Evolutionary conservation across 2,888 invertebrate species (phyloP).

Genomic region (Tubulanus polymorphus): DNA sequence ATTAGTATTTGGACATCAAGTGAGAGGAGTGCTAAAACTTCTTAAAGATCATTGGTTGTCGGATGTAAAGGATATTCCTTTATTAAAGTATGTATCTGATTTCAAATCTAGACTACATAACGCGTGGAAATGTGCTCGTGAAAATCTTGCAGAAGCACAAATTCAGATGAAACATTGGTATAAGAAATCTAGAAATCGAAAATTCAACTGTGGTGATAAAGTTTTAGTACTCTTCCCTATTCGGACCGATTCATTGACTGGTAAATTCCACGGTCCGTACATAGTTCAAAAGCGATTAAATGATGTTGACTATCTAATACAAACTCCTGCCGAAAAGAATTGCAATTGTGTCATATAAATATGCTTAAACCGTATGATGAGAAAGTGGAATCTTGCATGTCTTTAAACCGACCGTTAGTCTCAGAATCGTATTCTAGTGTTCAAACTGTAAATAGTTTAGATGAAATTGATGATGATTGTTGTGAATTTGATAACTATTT

Average conservation of each 20-base stretch:
- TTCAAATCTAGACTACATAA: no score
- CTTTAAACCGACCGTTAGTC: no score
- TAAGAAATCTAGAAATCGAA: background rate
- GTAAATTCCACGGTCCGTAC: background rate
- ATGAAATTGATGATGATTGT: no score
- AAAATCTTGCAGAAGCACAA: background rate
- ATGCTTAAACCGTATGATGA: no score
- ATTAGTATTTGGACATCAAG: slow-evolving; percentile 3
- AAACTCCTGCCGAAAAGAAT: background rate
- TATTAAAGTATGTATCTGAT: no score
- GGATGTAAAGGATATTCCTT: no score
- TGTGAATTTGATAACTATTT: no score
- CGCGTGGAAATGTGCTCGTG: no score
- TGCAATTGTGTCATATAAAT: background rate
- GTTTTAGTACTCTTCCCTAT: background rate
- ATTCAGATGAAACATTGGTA: background rate
- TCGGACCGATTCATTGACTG: background rate
- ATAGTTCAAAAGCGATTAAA: background rate
- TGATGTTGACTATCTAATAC: background rate
- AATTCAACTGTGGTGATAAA: background rate
- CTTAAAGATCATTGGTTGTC: slow-evolving; percentile 6
- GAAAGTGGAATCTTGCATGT: no score
- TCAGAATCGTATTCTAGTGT: no score
- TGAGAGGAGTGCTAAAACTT: background rate
- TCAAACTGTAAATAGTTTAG: no score